These are phyloP conservation scores for Liopterus haemorrhoidalis DNA, from an alignment of 2,888 invertebrate species.

Conservation along the genomic window DNA sequence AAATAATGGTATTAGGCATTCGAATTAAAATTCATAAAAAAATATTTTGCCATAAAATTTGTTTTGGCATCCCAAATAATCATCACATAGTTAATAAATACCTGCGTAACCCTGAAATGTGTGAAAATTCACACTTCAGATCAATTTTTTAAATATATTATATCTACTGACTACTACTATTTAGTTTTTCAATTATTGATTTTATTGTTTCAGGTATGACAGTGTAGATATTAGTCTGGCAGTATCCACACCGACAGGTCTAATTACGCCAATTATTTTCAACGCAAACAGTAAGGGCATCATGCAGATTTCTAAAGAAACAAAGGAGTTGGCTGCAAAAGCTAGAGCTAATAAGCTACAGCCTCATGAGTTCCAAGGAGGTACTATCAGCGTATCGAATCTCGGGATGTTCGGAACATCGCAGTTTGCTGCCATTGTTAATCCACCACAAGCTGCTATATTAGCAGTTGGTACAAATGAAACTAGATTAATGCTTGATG, in stretches of 20 bases:
- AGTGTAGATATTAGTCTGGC: conserved; percentile 95
- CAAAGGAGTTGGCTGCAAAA: conserved; percentile 75
- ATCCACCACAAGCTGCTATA: conserved; percentile 93
- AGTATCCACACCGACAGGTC: conserved; percentile 88
- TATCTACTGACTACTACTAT: background rate
- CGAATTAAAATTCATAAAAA: no score
- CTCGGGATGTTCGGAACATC: conserved; percentile 90
- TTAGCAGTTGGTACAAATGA: conserved; percentile 83
- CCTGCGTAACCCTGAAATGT: no score
- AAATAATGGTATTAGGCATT: no score
- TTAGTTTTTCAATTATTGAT: no score
- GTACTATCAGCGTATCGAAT: conserved; percentile 91
- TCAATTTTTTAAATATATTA: conserved; percentile 13
- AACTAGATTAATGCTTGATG: conserved; percentile 67
- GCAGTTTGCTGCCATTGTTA: conserved; percentile 88
- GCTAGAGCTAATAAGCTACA: conserved; percentile 84
- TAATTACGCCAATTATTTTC: conserved; percentile 95
- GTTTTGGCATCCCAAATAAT: no score
- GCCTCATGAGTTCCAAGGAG: conserved; percentile 94
- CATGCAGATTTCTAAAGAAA: conserved; percentile 70
- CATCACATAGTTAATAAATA: no score
- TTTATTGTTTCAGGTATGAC: no score
- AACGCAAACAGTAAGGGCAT: conserved; percentile 87
- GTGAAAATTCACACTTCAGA: no score
- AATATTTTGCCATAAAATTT: no score